Base-by-base conservation (phyloP, 53 echinoderm and acorn worm genomes). In the Henricia sp. region DNA sequence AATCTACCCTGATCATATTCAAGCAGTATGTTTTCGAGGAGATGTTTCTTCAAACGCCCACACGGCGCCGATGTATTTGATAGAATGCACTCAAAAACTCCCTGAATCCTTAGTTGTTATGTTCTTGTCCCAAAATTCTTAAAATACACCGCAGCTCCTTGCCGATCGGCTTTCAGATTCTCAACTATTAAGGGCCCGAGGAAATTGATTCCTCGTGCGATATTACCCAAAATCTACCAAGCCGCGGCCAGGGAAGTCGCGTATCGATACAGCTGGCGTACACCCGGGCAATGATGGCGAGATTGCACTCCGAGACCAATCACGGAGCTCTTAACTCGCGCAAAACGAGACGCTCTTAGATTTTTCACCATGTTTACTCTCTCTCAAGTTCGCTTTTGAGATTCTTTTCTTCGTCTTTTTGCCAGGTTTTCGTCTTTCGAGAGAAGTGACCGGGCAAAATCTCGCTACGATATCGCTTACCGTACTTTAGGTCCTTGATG, bases 391-490 rank as follows among this genome's bases (percentile, higher is more conserved):
- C 76, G 29, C 25, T 39, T 19, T 38, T 3, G 13, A 23, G 57
- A 38, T 57, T 76, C 27, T 56, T 37, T 55, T 25, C 41, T 58
- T n/a, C 28, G 17, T 41, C 40, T 68, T 68, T 25, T 50, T 25
- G 0, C 32, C 26, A 1, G 55, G 4, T 77, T 17, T 23, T 77
- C 37, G 1, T 12, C 62, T 4, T 5, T n/a, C 70, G 27, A 42
- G 55, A 6, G 48, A 36, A 80, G 80, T 44, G 34, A 39, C 62
- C 24, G 80, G 16, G 30, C 33, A 50, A 34, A n/a, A 64, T 46
- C 63, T 32, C n/a, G n/a, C n/a, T n/a, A 80, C 27, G 24, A 42
- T 80, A 80, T 80, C 80, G 50, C 32, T 80, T 80, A 80, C 80
- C 32, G 62, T 80, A 80, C 80, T 33, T 14, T 3, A 13, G 62